Conservation (phyloP, 1,140 invertebrate species). For the Phenacoccus solenopsis region DNA sequence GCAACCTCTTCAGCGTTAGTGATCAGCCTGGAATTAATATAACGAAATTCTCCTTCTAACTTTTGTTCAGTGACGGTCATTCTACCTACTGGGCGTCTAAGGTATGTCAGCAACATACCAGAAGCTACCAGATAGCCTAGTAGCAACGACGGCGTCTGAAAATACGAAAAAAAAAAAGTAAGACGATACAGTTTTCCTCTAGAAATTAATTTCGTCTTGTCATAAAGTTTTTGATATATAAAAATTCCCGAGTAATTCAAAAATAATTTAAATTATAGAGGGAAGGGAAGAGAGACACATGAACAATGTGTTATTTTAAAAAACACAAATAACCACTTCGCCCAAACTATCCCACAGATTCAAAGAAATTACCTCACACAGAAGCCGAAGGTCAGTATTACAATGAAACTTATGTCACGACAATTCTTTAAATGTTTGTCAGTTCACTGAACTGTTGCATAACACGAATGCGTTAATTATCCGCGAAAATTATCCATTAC, state of each 20-base stretch:
- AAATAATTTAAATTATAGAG: constrained; percentile 14
- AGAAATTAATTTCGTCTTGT: no score
- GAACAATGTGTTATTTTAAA: no score
- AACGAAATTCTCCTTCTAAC: constrained; percentile 93
- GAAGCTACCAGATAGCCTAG: constrained; percentile 72
- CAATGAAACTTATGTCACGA: no score
- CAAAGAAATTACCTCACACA: background rate
- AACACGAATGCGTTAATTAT: no score
- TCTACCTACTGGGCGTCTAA: constrained; percentile 70
- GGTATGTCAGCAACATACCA: constrained; percentile 61
- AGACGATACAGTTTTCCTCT: background rate
- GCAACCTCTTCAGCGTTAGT: constrained; percentile 97
- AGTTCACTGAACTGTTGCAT: no score
- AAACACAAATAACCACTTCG: no score
- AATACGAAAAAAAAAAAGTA: constrained; percentile 29
- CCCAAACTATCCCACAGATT: no score
- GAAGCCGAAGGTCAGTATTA: background rate
- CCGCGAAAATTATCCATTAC: constrained; percentile 10
- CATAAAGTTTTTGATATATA: background rate
- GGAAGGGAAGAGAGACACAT: constrained; percentile 4
- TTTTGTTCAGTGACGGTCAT: constrained; percentile 91
- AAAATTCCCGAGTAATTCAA: background rate
- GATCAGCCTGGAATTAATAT: constrained; percentile 89
- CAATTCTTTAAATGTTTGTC: no score
- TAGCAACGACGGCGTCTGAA: constrained; percentile 73